Conservation (phyloP, 37 sponge, comb jelly and placozoan species). For the Ephydatia muelleri region DNA sequence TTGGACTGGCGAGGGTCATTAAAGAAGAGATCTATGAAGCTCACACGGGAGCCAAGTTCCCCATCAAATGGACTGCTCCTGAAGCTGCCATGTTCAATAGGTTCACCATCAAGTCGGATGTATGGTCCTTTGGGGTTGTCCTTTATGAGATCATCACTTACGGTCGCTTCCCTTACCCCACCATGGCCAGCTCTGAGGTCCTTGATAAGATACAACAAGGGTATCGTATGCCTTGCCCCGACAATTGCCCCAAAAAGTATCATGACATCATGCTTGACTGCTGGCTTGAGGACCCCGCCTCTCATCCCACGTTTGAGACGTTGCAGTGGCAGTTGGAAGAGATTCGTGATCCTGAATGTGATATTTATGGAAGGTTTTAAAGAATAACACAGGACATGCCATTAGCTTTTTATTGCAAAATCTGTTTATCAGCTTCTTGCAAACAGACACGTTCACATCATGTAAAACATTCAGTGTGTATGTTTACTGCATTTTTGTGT, state of each 20-base stretch:
- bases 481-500: too few relatives aligned
- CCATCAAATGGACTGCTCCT: slow-evolving; percentile 99
- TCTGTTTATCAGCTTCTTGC: too few relatives aligned
- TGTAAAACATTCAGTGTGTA: too few relatives aligned
- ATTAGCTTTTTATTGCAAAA: too few relatives aligned
- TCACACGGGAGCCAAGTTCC: slow-evolving; percentile 96
- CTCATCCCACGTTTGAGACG: too few relatives aligned
- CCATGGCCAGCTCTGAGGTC: slow-evolving; percentile 83
- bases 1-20: slow-evolving; percentile 94
- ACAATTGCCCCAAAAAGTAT: slow-evolving; percentile 70
- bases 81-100: slow-evolving; percentile 94
- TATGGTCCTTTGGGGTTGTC: slow-evolving; percentile 95
- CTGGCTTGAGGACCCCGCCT: too few relatives aligned
- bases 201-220: slow-evolving; percentile 69
- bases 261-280: slow-evolving; percentile 88
- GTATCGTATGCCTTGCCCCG: slow-evolving; percentile 86
- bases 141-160: slow-evolving; percentile 94
- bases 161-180: slow-evolving; percentile 93
- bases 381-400: too few relatives aligned
- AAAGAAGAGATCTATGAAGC: slow-evolving; percentile 83
- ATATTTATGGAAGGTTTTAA: too few relatives aligned
- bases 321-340: too few relatives aligned
- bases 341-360: too few relatives aligned
- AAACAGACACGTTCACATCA: too few relatives aligned
- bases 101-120: slow-evolving; percentile 97